These are phyloP conservation scores for crab-eating macaque (Macaca fascicularis) DNA, from an alignment of 2,113 vertebrate genomes.

Conservation along the genomic window T2T-MFA8v1.1 NC_088389.1:18086001-18086500, in stretches of 20 bases:
- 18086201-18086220: not conserved
- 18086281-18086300: not conserved
- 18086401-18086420: not conserved
- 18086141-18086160: not conserved
- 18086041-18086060: not conserved
- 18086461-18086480: not conserved
- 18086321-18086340: not conserved
- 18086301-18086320: not conserved
- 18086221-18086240: not conserved
- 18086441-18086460: not conserved
- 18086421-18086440: not conserved
- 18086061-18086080: not conserved
- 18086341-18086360: not conserved
- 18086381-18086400: not conserved
- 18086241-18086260: not conserved
- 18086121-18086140: not conserved
- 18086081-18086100: not conserved
- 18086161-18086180: not conserved
- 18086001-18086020: not conserved
- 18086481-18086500: not conserved
- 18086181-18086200: slow-evolving; percentile 6
- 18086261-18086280: not conserved
- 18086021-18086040: slow-evolving; percentile 6
- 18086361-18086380: not conserved
- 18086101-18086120: not conserved